phyloP scores from a whole-genome alignment of 2,797 vertebrate genomes.

The Melanogrammus aeglefinus region DNA sequence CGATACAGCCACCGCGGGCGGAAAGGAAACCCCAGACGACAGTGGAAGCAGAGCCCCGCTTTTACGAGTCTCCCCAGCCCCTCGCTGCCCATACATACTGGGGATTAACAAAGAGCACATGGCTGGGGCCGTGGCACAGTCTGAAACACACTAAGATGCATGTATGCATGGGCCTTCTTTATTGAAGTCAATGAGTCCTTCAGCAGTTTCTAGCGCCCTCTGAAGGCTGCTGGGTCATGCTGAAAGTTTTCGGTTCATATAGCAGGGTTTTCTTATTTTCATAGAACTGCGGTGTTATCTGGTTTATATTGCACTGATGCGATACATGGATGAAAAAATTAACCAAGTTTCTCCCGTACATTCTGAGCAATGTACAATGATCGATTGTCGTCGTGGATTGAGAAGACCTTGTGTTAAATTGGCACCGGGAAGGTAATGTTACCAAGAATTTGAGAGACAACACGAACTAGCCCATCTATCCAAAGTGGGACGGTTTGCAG shows the following conservation, averaged over 20 bases:
- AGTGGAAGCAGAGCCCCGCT: neutral
- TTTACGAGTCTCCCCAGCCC: neutral
- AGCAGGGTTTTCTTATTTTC: neutral
- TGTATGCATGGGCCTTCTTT: too few species aligned
- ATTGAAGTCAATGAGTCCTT: too few species aligned
- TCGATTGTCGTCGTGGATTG: neutral
- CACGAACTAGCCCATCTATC: constrained; percentile 28
- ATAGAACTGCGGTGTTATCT: neutral
- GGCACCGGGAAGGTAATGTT: too few species aligned
- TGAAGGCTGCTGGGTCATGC: neutral
- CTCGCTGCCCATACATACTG: neutral
- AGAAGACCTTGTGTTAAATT: neutral
- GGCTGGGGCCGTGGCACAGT: too few species aligned
- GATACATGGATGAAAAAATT: neutral
- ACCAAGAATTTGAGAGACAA: too few species aligned
- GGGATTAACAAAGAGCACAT: neutral
- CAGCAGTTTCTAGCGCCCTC: neutral
- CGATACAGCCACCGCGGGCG: neutral
- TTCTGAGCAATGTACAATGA: neutral
- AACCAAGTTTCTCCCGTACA: neutral
- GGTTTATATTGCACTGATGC: neutral
- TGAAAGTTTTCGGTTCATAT: neutral
- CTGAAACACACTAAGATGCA: too few species aligned
- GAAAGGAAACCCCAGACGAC: constrained; percentile 1
- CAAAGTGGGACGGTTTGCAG: constrained; percentile 51